Evolutionary conservation across 1,140 invertebrate genomes (phyloP).

Genomic region (Dendroctonus valens): DNA sequence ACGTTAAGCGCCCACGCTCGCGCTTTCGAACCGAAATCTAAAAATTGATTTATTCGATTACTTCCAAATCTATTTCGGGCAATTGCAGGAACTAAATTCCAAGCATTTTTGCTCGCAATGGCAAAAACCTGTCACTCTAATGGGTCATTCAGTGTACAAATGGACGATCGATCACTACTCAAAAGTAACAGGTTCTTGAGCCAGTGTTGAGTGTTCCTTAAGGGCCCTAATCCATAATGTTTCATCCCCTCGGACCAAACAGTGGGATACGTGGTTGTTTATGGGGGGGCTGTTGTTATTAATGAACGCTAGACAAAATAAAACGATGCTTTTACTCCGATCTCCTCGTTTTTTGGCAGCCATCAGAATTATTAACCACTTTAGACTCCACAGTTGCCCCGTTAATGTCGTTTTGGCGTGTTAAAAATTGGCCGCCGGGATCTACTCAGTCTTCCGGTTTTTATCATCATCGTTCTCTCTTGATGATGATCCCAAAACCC

Average conservation of each 20-base stretch:
- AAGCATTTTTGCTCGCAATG: background rate
- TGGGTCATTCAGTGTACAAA: no score
- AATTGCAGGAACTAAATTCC: slow-evolving; percentile 13
- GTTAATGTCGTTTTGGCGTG: slow-evolving; percentile 17
- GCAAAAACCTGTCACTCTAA: no score
- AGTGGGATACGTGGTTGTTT: slow-evolving; percentile 16
- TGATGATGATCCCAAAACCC: background rate
- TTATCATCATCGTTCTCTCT: slow-evolving; percentile 1
- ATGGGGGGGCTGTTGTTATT: slow-evolving; percentile 7
- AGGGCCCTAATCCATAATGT: no score
- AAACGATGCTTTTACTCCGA: slow-evolving; percentile 15
- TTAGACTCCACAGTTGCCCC: slow-evolving; percentile 2
- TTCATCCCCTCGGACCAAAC: slow-evolving; percentile 1
- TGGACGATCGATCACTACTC: no score
- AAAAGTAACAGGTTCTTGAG: no score
- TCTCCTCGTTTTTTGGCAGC: slow-evolving; percentile 2
- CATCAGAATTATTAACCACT: slow-evolving; percentile 20
- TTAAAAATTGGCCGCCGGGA: slow-evolving; percentile 8
- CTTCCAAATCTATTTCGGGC: slow-evolving; percentile 7
- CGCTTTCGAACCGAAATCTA: slow-evolving; percentile 4
- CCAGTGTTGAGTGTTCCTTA: no score
- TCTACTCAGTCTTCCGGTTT: slow-evolving; percentile 8
- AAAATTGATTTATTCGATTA: slow-evolving; percentile 15
- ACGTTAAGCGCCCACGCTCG: no score
- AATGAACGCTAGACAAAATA: slow-evolving; percentile 19